Percentiles rank a stretch among this genome's conserved stretches.
phyloP scores from a whole-genome alignment of 1,140 invertebrate species.

The Magallana angulata region DNA sequence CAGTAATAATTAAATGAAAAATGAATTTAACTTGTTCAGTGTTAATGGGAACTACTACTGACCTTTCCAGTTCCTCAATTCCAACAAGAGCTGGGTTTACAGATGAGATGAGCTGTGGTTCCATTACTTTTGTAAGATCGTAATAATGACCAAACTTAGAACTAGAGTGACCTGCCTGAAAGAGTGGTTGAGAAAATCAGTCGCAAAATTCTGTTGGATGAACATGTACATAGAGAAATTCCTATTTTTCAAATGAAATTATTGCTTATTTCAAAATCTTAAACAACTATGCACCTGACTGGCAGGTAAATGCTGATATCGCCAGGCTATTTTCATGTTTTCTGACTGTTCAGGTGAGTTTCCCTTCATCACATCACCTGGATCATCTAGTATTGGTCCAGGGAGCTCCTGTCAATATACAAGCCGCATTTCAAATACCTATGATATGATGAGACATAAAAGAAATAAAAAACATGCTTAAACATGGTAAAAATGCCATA shows the following conservation, averaged over 20 bases:
- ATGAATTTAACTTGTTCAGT: no score
- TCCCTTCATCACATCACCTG: conserved; percentile 19
- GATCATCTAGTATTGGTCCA: conserved; percentile 74
- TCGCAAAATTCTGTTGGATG: no score
- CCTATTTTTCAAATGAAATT: no score
- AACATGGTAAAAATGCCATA: not conserved
- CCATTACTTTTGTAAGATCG: conserved; percentile 88
- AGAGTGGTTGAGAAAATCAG: not conserved
- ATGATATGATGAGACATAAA: no score
- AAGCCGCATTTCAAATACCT: not conserved
- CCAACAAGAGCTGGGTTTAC: conserved; percentile 47
- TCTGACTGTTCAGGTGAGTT: conserved; percentile 74
- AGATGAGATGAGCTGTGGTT: conserved; percentile 80
- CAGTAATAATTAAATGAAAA: no score
- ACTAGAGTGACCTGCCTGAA: conserved; percentile 75
- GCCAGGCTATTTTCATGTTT: conserved; percentile 91
- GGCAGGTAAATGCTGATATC: conserved; percentile 87
- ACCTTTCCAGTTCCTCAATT: conserved; percentile 18
- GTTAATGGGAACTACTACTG: not conserved
- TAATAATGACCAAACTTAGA: conserved; percentile 87
- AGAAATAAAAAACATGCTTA: not conserved
- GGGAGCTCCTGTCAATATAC: conserved; percentile 76
- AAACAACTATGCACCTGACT: conserved; percentile 80
- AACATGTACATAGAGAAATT: no score
- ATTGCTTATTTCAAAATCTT: no score